Conservation (phyloP, 2,797 vertebrate genomes). For the Sebastes vulpes region DNA sequence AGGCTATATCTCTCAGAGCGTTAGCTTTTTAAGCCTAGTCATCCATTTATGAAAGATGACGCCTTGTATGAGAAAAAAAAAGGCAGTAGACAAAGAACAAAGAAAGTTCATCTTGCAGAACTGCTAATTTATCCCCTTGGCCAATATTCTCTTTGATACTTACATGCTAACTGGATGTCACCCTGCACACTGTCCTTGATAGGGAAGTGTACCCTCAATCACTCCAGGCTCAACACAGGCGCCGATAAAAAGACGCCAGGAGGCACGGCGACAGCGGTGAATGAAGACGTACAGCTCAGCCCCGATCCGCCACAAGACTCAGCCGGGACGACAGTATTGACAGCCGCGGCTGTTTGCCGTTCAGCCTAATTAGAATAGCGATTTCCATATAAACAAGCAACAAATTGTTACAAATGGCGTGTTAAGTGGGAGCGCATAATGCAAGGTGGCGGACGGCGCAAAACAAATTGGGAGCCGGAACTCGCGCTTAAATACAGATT, state of each 20-base stretch:
- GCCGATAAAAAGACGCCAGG: constrained; percentile 15
- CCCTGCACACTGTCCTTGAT: constrained; percentile 12
- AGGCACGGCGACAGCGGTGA: neutral
- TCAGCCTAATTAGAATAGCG: constrained; percentile 65
- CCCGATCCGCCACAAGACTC: neutral
- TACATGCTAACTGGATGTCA: constrained; percentile 18
- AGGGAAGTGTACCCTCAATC: constrained; percentile 20
- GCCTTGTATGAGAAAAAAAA: constrained; percentile 3
- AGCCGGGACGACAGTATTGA: constrained; percentile 46
- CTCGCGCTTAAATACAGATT: constrained; percentile 22
- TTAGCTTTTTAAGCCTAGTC: constrained; percentile 63
- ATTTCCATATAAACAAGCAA: constrained; percentile 78
- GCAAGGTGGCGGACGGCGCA: constrained; percentile 39
- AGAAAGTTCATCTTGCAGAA: constrained; percentile 49
- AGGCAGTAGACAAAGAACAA: constrained; percentile 19
- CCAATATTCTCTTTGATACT: constrained; percentile 41
- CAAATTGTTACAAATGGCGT: constrained; percentile 75
- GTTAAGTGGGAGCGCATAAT: constrained; percentile 54
- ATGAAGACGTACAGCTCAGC: constrained; percentile 41
- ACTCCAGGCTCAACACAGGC: neutral
- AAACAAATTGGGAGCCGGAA: constrained; percentile 28
- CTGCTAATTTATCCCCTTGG: constrained; percentile 43
- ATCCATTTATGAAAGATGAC: constrained; percentile 64
- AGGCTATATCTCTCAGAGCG: constrained; percentile 58
- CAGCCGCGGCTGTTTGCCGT: constrained; percentile 32